These are phyloP conservation scores for Philhelius pedissequus DNA, from an alignment of 2,888 invertebrate genomes.

Conservation along the genomic window DNA sequence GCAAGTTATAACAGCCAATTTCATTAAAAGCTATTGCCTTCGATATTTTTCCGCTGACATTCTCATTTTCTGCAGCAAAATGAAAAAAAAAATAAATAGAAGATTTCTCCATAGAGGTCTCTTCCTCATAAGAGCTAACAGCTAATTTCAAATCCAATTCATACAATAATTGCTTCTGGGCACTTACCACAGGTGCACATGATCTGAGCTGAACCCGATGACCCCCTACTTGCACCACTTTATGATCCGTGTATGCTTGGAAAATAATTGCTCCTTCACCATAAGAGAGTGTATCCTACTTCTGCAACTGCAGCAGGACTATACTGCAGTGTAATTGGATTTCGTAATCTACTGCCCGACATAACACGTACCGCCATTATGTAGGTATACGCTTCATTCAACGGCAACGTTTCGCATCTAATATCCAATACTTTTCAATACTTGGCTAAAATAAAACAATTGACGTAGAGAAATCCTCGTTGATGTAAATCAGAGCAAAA, in stretches of 20 bases:
- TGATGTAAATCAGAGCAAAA: background rate
- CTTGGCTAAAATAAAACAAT: slow-evolving; percentile 44
- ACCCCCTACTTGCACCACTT: background rate
- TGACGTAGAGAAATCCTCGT: slow-evolving; percentile 32
- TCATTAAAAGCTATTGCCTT: slow-evolving; percentile 55
- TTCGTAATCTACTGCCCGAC: slow-evolving; percentile 57
- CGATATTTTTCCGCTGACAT: slow-evolving; percentile 48
- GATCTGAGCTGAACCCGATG: background rate
- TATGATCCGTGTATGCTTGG: slow-evolving; percentile 8
- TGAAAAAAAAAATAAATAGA: background rate
- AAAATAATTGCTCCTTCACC: slow-evolving; percentile 51
- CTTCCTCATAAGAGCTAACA: slow-evolving; percentile 14
- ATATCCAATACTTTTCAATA: slow-evolving; percentile 32
- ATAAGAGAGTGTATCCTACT: slow-evolving; percentile 6
- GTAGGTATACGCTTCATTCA: slow-evolving; percentile 20
- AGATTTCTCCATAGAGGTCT: background rate
- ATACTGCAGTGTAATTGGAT: slow-evolving; percentile 63
- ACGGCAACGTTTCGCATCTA: slow-evolving; percentile 40
- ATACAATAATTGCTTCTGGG: slow-evolving; percentile 62
- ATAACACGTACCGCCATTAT: slow-evolving; percentile 47
- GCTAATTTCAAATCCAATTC: slow-evolving; percentile 68
- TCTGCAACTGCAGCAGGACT: slow-evolving; percentile 16
- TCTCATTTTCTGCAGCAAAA: slow-evolving; percentile 31
- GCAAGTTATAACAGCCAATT: slow-evolving; percentile 45
- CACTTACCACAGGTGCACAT: slow-evolving; percentile 66